A percentile compares a stretch with the other conserved stretches of the same genome.
phyloP scores from a whole-genome alignment of 2,888 invertebrate genomes.

The Scaptomyza flava region DNA sequence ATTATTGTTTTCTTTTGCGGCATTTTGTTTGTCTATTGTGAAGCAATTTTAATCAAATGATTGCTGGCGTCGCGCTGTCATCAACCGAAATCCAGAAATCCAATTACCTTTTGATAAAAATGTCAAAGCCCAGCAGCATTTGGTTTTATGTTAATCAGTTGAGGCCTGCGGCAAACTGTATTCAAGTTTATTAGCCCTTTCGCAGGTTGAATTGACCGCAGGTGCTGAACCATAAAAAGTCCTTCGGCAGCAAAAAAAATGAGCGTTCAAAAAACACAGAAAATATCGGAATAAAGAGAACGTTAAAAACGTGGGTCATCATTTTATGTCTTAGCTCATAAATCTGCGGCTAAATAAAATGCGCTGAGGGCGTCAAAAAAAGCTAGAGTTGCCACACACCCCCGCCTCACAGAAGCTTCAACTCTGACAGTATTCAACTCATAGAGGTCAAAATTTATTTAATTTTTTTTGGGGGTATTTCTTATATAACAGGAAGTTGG shows the following conservation, averaged over 20 bases:
- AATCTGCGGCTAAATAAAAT: slow-evolving; percentile 64
- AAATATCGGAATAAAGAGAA: slow-evolving; percentile 23
- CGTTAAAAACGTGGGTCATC: slow-evolving; percentile 67
- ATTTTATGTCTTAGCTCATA: slow-evolving; percentile 77
- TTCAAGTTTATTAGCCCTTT: slow-evolving; percentile 76
- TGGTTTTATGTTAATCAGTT: slow-evolving; percentile 74
- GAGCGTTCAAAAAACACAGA: slow-evolving; percentile 22
- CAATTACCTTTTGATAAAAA: slow-evolving; percentile 75
- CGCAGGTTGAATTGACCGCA: slow-evolving; percentile 61
- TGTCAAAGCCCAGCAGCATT: slow-evolving; percentile 41
- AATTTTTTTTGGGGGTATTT: slow-evolving; percentile 18
- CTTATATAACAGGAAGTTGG: slow-evolving; percentile 54
- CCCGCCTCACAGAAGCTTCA: slow-evolving; percentile 5
- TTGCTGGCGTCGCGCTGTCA: slow-evolving; percentile 51
- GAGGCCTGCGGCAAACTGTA: slow-evolving; percentile 35
- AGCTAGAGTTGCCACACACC: slow-evolving; percentile 15
- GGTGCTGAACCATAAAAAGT: slow-evolving; percentile 76
- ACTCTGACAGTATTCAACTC: slow-evolving; percentile 32
- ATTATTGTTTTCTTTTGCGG: slow-evolving; percentile 40
- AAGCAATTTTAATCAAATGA: slow-evolving; percentile 71
- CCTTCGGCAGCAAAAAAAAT: slow-evolving; percentile 66
- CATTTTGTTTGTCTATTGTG: slow-evolving; percentile 42
- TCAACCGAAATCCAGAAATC: slow-evolving; percentile 53
- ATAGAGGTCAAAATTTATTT: slow-evolving; percentile 63
- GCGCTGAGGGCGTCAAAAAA: slow-evolving; percentile 57